phyloP scores from a whole-genome alignment of 2,797 vertebrate species.

The Centropyge bicolor region DNA sequence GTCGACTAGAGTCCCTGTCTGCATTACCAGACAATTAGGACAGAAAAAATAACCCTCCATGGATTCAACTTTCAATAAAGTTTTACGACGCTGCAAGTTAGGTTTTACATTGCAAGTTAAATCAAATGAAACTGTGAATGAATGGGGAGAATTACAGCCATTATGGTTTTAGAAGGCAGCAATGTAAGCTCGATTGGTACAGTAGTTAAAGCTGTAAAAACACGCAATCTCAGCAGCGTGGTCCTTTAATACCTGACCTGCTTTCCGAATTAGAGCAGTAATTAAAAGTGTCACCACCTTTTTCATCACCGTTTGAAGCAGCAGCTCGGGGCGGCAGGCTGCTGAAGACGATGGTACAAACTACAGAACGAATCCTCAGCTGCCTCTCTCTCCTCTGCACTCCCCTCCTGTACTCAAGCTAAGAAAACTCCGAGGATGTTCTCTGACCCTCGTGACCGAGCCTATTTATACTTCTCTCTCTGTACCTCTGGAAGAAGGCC shows the following conservation, averaged over 20 bases:
- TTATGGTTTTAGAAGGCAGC: not conserved
- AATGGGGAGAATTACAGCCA: not conserved
- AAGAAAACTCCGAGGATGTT: conserved; percentile 50
- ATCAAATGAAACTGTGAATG: not conserved
- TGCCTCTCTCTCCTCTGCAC: conserved; percentile 19
- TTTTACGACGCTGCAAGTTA: too few species aligned
- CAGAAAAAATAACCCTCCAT: not conserved
- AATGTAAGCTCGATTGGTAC: not conserved
- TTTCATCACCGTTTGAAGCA: conserved; percentile 19
- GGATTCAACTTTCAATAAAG: not conserved
- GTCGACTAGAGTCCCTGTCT: not conserved
- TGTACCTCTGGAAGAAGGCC: conserved; percentile 40
- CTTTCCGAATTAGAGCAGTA: conserved; percentile 17
- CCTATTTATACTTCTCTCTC: conserved; percentile 56
- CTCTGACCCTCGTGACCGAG: conserved; percentile 40
- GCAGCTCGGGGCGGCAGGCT: not conserved
- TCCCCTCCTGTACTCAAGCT: conserved; percentile 10
- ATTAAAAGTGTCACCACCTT: conserved; percentile 43
- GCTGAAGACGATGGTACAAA: conserved; percentile 12
- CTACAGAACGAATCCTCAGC: conserved; percentile 17
- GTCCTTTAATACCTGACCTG: conserved; percentile 17
- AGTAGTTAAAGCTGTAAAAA: not conserved
- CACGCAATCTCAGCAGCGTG: not conserved
- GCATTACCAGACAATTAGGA: not conserved
- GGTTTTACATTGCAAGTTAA: not conserved